A percentile compares a stretch with the other conserved stretches of the same genome.
phyloP scores from a whole-genome alignment of 2,113 vertebrate species.

The Entelurus aequoreus region DNA sequence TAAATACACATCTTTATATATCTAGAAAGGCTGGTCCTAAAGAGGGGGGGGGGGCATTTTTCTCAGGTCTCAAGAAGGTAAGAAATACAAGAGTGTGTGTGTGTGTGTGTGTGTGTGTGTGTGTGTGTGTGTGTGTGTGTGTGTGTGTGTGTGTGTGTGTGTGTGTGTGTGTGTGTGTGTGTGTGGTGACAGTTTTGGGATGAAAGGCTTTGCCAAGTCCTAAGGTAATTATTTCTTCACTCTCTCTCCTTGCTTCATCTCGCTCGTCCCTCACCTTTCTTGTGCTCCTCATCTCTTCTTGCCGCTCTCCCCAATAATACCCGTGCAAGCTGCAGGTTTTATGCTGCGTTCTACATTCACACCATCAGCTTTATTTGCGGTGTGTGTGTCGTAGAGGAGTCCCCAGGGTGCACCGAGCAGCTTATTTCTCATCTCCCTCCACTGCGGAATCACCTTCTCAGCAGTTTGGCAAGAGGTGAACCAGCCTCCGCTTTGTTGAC shows the following conservation, averaged over 20 bases:
- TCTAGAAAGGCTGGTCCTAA: too few relatives aligned
- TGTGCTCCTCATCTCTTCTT: slow-evolving; percentile 11
- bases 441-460: slow-evolving; percentile 47
- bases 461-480: slow-evolving; percentile 30
- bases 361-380: slow-evolving; percentile 46
- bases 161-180: slow-evolving; percentile 22
- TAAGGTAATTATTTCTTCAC: slow-evolving; percentile 54
- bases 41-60: too few relatives aligned
- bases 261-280: slow-evolving; percentile 1
- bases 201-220: slow-evolving; percentile 53
- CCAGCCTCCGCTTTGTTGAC: background rate
- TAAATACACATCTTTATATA: too few relatives aligned
- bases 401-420: slow-evolving; percentile 40
- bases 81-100: too few relatives aligned
- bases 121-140: too few relatives aligned
- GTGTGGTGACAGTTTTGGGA: slow-evolving; percentile 47
- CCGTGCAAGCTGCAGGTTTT: slow-evolving; percentile 28
- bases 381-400: slow-evolving; percentile 38
- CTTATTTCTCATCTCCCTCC: slow-evolving; percentile 57
- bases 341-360: slow-evolving; percentile 29
- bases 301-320: slow-evolving; percentile 25
- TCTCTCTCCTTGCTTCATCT: slow-evolving; percentile 23
- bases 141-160: too few relatives aligned
- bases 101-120: too few relatives aligned
- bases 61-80: too few relatives aligned